Percentiles rank a stretch among this genome's conserved stretches.
phyloP scores from a whole-genome alignment of 2,888 invertebrate species.

The Colletes collaris region DNA sequence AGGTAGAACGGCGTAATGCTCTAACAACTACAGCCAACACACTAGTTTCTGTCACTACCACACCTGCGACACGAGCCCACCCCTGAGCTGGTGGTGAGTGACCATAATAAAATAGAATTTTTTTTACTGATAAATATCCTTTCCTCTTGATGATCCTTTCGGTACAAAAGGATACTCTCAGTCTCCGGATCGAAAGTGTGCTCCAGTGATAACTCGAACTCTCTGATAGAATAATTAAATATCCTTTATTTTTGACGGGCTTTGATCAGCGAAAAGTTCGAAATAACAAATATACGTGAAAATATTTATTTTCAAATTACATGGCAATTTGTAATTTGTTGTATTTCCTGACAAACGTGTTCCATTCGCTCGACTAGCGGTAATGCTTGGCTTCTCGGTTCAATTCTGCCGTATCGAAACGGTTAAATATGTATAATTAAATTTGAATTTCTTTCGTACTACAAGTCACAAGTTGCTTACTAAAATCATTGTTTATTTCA shows the following conservation, averaged over 20 bases:
- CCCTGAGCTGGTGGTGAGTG: slow-evolving; percentile 82
- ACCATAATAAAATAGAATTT: neutral
- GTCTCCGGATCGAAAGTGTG: neutral
- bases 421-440: too few species aligned
- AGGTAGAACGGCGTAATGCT: slow-evolving; percentile 84
- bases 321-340: too few species aligned
- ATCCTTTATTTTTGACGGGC: too few species aligned
- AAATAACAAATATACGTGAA: too few species aligned
- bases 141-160: neutral
- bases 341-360: too few species aligned
- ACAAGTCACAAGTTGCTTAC: slow-evolving; percentile 1
- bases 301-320: too few species aligned
- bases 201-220: too few species aligned
- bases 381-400: too few species aligned
- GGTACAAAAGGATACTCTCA: neutral
- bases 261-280: too few species aligned
- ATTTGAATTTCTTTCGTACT: neutral
- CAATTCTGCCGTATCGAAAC: too few species aligned
- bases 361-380: too few species aligned
- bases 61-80: slow-evolving; percentile 81
- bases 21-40: slow-evolving; percentile 76
- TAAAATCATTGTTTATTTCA: slow-evolving; percentile 66
- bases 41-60: slow-evolving; percentile 81
- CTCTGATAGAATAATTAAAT: too few species aligned
- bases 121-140: neutral